Base-by-base conservation (phyloP, 2,797 vertebrate genomes). In the Coendou prehensilis region DNA sequence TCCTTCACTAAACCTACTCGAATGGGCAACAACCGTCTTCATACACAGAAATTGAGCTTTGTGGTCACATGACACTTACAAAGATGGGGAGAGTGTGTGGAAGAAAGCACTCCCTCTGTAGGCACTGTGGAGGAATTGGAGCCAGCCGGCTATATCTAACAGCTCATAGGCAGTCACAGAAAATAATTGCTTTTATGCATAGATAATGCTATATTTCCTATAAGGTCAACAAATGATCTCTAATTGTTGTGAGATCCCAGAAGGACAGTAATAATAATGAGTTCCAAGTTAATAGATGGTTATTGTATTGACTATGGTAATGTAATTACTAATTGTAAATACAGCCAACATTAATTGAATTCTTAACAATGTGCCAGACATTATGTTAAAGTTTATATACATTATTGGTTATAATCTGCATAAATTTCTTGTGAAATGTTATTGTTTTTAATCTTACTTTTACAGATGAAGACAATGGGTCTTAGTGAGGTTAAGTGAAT, bases 281-380 rank as follows among this genome's bases (percentile, higher is more conserved):
- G 41, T 28, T 91, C 15, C 22, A 28, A 89, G 79, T 67, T 63
- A 92, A 28, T 82, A 47, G n/a, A 85, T 81, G 80, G 26, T 54
- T n/a, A 28, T 93, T 87, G 54, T 18, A 84, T 47, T 92, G 90
- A 95, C 30, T 73, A 52, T 71, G 2, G 33, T 95, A 88, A 94
- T 88, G 88, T 86, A 81, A 89, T 47, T 64, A 90, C 56, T 87
- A 87, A 92, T 88, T 93, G n/a, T 67, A 93, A 93, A 82, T 87
- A 20, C 59, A 89, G 50, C n/a, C 75, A 82, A 91, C 26, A 86
- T 84, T 57, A 76, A 64, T 45, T 92, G 82, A 93, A 89, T 89
- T 97, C 56, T 89, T 92, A 95, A 75, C 33, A 82, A 59, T 47
- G 8, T 96, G 54, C 45, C 41, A 86, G 37, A 33, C 9, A 91